Evolutionary conservation across 2,113 vertebrate genomes (phyloP).

Genomic region (Calypte anna): DNA sequence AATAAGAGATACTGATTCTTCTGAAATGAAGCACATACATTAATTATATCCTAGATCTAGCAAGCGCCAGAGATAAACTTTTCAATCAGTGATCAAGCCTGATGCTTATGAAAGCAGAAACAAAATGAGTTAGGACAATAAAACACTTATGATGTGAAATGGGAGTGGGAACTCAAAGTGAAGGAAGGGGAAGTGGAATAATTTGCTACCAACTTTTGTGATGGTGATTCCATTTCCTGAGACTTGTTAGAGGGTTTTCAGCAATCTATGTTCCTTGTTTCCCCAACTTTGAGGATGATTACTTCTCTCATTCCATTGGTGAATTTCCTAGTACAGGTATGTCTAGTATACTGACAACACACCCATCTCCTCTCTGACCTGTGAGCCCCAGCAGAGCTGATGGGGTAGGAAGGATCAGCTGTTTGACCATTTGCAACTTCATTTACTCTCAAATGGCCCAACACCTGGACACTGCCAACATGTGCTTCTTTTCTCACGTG

Average conservation of each 20-base stretch:
- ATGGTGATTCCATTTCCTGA: background rate
- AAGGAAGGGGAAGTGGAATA: background rate
- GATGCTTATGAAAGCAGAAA: background rate
- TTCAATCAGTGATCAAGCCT: background rate
- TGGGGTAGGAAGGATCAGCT: background rate
- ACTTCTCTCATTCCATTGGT: background rate
- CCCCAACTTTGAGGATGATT: background rate
- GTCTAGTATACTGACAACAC: background rate
- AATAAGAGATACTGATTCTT: background rate
- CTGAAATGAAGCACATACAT: background rate
- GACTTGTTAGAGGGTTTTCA: background rate
- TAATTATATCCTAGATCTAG: no score
- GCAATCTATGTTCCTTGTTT: background rate
- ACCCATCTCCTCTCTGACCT: background rate
- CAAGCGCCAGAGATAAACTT: background rate
- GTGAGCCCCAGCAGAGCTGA: background rate
- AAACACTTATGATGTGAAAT: background rate
- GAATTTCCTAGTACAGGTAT: background rate
- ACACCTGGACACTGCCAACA: background rate
- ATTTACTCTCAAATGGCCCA: background rate
- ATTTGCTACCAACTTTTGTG: rapidly evolving
- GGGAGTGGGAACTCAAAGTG: background rate
- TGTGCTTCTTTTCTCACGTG: background rate
- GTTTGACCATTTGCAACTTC: background rate
- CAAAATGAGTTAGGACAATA: background rate